Base-by-base conservation (phyloP, 2,797 vertebrate species). In the Cryptoblepharus egeriae region DNA sequence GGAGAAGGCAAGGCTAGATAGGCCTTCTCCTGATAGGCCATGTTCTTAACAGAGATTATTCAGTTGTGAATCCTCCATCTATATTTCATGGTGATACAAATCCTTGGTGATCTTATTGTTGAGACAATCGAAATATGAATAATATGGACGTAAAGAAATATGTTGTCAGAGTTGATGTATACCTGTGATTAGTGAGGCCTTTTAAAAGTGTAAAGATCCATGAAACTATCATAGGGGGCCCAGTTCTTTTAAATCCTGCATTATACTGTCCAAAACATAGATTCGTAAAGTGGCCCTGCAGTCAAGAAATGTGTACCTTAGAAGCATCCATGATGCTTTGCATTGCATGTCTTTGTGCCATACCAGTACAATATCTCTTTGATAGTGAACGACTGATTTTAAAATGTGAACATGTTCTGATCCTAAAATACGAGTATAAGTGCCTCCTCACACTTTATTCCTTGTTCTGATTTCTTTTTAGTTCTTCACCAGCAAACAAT, bases 401-500 rank as follows among this genome's bases (percentile, higher is more conserved):
- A 30, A 77, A 45, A 64, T 5, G 24, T 58, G 6, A 75, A 22
- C 49, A 16, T 16, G 49, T 76, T 64, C 28, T 63, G 7, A n/a
- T 45, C 42, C 16, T 63, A 76, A 76, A 80, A 73, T 72, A 26
- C 35, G n/a, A n/a, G n/a, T n/a, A n/a, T n/a, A 57, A 77, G 37
- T 22, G 26, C 18, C 22, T 85, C 30, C 45, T 64, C 26, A 20
- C 72, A 52, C 22, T 42, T 58, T 71, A 55, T 67, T 61, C 18
- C 20, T 88, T 67, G 84, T 58, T 82, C 70, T 77, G 42, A 85
- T 93, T 92, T 45, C 35, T 92, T 92, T 94, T 82, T 91, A 96
- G 95, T 87, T 90, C 94, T 58, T 89, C 86, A 65, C 91, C 93
- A 58, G 75, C 93, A 92, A 80, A 93, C 87, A 92, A 91, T 80